Percentiles rank a stretch among this genome's conserved stretches.
Conservation (phyloP, 1,140 invertebrate genomes). For the Drosophila ironensis region DNA sequence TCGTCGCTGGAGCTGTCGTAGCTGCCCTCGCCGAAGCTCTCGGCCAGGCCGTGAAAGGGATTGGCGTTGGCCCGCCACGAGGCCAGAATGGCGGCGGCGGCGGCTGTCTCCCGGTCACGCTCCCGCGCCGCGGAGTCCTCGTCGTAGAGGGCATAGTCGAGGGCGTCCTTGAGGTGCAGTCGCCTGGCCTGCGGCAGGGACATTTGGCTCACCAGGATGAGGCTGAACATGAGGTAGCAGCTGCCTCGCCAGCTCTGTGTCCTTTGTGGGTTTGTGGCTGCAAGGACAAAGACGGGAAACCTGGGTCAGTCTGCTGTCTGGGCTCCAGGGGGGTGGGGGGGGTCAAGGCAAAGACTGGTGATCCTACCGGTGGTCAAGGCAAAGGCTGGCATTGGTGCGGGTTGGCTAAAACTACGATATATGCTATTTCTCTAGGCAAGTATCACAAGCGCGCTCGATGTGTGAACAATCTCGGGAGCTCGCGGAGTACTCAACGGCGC, state of each 20-base stretch:
- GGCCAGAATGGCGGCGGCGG: slow-evolving; percentile 5
- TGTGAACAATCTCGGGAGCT: slow-evolving; percentile 1
- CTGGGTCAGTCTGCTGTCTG: slow-evolving; percentile 1
- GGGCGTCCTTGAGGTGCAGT: slow-evolving; percentile 42
- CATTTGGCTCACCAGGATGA: slow-evolving; percentile 39
- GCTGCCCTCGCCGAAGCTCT: slow-evolving; percentile 43
- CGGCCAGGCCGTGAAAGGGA: slow-evolving; percentile 53
- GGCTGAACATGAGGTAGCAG: slow-evolving; percentile 25
- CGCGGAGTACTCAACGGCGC: slow-evolving; percentile 15
- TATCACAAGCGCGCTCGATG: no score
- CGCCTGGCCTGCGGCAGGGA: slow-evolving; percentile 46
- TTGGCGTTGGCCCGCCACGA: slow-evolving; percentile 38
- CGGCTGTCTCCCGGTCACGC: not conserved
- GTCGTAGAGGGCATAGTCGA: slow-evolving; percentile 37
- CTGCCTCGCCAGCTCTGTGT: slow-evolving; percentile 1
- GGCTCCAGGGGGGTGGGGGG: not conserved
- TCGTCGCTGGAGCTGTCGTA: slow-evolving; percentile 13
- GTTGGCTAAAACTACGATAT: slow-evolving; percentile 3
- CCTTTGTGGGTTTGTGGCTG: slow-evolving; percentile 47
- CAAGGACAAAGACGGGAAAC: not conserved
- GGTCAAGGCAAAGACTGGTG: not conserved
- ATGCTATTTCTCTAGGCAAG: no score
- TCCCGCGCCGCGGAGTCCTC: slow-evolving; percentile 14
- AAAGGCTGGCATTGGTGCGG: slow-evolving; percentile 43
- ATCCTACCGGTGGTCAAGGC: slow-evolving; percentile 37